Percentiles rank a stretch among this genome's conserved stretches.
phyloP scores from a whole-genome alignment of 2,797 vertebrate genomes.

The Telmatherina bonti region DNA sequence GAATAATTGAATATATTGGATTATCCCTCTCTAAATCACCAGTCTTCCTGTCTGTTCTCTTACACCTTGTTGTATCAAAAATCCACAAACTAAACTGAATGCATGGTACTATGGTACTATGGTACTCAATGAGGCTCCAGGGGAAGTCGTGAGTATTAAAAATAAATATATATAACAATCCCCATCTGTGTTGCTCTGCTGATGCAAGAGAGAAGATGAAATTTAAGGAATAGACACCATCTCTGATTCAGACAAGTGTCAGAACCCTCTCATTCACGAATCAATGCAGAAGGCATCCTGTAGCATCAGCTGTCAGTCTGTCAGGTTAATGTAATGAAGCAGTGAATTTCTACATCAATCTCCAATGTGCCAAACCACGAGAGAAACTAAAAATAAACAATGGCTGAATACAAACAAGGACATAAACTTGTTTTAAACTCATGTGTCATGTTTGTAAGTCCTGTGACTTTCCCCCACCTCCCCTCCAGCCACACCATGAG shows the following conservation, averaged over 20 bases:
- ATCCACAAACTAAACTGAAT: not conserved
- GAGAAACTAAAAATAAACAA: not conserved
- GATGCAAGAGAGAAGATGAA: not conserved
- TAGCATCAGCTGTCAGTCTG: not conserved
- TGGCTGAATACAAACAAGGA: not conserved
- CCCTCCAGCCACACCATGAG: not conserved
- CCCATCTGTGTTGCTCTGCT: not conserved
- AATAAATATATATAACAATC: not conserved
- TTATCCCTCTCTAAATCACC: conserved; percentile 57
- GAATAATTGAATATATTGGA: conserved; percentile 61
- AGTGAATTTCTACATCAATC: not conserved
- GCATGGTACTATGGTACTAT: conserved; percentile 11
- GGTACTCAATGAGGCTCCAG: not conserved
- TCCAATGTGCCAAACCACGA: not conserved
- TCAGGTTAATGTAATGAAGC: not conserved
- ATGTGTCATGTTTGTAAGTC: not conserved
- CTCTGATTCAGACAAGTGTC: not conserved
- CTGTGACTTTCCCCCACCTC: not conserved
- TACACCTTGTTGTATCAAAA: conserved; percentile 57
- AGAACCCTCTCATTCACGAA: not conserved
- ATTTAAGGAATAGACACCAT: not conserved
- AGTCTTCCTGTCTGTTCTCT: conserved; percentile 25
- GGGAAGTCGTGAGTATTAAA: not conserved
- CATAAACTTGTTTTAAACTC: not conserved
- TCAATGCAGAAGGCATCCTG: not conserved